A percentile compares a stretch with the other conserved stretches of the same genome.
Conservation (phyloP, 64 coral and sea anemone species). For the Stichodactyla helianthus region DNA sequence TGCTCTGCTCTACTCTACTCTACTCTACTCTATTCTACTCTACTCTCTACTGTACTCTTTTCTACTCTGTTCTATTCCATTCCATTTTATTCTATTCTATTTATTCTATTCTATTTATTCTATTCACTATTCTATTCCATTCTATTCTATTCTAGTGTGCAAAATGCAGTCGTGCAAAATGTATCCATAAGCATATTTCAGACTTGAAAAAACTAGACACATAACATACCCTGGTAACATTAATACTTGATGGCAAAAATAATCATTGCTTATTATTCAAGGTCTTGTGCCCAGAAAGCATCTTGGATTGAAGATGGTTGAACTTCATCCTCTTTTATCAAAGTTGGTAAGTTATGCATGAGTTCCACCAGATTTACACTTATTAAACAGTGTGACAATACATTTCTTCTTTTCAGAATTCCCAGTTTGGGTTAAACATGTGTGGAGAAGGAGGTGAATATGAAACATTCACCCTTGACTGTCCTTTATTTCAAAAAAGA, state of each 20-base stretch:
- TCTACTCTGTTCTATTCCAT: no score
- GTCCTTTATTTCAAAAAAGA: slow-evolving; percentile 80
- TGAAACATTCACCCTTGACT: slow-evolving; percentile 96
- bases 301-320: slow-evolving; percentile 66
- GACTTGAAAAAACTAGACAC: no score
- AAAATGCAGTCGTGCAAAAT: no score
- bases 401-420: slow-evolving; percentile 57
- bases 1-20: no score
- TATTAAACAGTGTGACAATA: neutral
- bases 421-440: slow-evolving; percentile 81
- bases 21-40: no score
- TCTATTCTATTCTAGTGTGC: no score
- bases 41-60: no score
- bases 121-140: no score
- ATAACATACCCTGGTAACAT: no score
- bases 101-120: no score
- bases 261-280: slow-evolving; percentile 15
- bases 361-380: neutral
- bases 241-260: neutral
- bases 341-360: slow-evolving; percentile 57
- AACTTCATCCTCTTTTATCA: slow-evolving; percentile 66
- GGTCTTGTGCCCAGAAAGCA: slow-evolving; percentile 72
- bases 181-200: no score
- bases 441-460: slow-evolving; percentile 98
- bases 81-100: no score